These are phyloP conservation scores for Lysandra coridon DNA, from an alignment of 2,888 invertebrate species.

Conservation along the genomic window DNA sequence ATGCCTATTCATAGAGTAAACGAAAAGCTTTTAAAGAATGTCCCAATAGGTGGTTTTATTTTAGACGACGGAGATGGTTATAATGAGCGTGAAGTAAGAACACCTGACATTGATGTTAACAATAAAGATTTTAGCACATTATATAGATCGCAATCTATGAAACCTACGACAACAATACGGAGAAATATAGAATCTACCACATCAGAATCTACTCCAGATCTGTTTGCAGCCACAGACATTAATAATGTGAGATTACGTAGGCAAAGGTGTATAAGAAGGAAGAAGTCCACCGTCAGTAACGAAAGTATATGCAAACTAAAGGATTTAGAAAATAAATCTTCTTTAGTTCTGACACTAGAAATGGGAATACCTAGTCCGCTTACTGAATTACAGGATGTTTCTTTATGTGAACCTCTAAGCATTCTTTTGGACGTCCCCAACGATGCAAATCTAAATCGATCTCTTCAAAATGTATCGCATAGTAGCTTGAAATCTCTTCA, in stretches of 20 bases:
- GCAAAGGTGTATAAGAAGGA: conserved; percentile 80
- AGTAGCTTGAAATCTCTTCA: conserved; percentile 63
- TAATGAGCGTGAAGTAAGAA: conserved; percentile 75
- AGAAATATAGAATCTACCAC: conserved; percentile 53
- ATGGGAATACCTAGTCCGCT: conserved; percentile 72
- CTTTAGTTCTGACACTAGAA: conserved; percentile 64
- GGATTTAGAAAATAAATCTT: conserved; percentile 52
- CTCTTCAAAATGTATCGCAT: conserved; percentile 65
- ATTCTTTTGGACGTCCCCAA: conserved; percentile 40
- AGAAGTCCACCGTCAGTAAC: conserved; percentile 71
- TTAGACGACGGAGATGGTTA: conserved; percentile 73
- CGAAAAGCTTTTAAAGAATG: conserved; percentile 65
- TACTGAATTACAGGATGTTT: conserved; percentile 60
- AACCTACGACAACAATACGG: conserved; percentile 50
- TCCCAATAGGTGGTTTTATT: conserved; percentile 72
- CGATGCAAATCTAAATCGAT: conserved; percentile 49
- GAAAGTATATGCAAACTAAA: conserved; percentile 61
- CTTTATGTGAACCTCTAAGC: conserved; percentile 59
- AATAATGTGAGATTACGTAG: conserved; percentile 70
- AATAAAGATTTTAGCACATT: conserved; percentile 44
- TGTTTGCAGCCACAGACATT: conserved; percentile 55
- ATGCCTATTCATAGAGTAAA: conserved; percentile 61
- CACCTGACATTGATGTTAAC: conserved; percentile 62
- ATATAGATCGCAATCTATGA: conserved; percentile 67
- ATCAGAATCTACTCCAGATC: conserved; percentile 68